Base-by-base conservation (phyloP, 2,888 invertebrate species). In the Drosophila helvetica region DNA sequence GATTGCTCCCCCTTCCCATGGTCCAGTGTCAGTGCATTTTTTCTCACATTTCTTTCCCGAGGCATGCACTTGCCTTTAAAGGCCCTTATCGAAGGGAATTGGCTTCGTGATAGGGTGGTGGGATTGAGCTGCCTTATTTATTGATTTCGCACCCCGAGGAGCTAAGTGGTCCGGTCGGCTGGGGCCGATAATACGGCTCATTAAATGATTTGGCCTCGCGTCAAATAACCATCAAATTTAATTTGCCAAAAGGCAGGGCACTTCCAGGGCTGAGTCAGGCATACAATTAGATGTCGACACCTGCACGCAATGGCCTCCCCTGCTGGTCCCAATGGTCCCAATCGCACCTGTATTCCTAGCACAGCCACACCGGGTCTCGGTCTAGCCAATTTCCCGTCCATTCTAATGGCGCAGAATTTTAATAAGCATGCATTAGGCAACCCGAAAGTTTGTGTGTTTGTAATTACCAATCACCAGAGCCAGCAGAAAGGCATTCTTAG, bases 351-450 rank as follows among this genome's bases (percentile, higher is more conserved):
- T 10, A 3, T 33, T n/a, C 8, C 9, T 9, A 3, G 27, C 2
- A 9, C 8, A 27, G 30, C 33, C 2, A 22, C 48, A 12, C n/a
- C 19, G 19, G 50, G 33, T 45, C 45, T 51, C 22, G 54, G 17
- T 48, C 47, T 54, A 46, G 62, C 74, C 68, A 74, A 79, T 83
- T 88, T 79, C 64, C 79, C 74, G 55, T 25, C 64, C 52, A 48
- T 51, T 75, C 63, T 83, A 79, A 88, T 83, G 86, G 74, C 88
- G 76, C 63, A 42, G 69, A 73, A 81, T 86, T 85, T 77, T 81
- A 88, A 86, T 88, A 81, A 86, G 79, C 77, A 62, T 79, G 68
- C 84, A 85, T 83, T 77, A 86, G 63, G 50, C 67, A 65, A 48
- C 38, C 66, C 66, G 68, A 59, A 67, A 69, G 59, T 77, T 27